These are phyloP conservation scores for Drosophila burlai DNA, from an alignment of 1,140 invertebrate genomes.

Conservation along the genomic window DNA sequence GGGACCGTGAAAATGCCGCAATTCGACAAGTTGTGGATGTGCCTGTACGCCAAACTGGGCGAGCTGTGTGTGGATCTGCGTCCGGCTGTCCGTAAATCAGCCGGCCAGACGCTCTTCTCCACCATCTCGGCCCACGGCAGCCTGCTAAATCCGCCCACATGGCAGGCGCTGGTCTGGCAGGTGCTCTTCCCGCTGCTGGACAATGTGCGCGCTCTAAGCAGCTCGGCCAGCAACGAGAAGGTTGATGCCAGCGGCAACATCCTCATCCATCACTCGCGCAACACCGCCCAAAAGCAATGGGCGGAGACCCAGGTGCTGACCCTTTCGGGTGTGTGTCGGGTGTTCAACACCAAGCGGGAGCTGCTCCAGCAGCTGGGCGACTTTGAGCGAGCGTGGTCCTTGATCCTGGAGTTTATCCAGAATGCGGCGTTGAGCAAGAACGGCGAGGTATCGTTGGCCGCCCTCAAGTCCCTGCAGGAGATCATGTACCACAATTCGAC, in stretches of 20 bases:
- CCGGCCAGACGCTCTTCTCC: slow-evolving; percentile 98
- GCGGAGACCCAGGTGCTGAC: slow-evolving; percentile 96
- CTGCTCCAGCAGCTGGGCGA: slow-evolving; percentile 94
- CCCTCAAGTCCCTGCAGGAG: slow-evolving; percentile 98
- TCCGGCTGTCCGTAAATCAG: slow-evolving; percentile 98
- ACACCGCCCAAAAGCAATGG: slow-evolving; percentile 99
- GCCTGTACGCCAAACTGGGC: slow-evolving; percentile 93
- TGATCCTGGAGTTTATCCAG: slow-evolving; percentile 97
- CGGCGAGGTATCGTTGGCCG: slow-evolving; percentile 97
- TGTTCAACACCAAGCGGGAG: slow-evolving; percentile 96
- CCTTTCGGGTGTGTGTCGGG: slow-evolving; percentile 88
- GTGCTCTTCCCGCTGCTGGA: slow-evolving; percentile 98
- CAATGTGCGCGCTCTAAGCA: slow-evolving; percentile 95
- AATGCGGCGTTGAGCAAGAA: slow-evolving; percentile 95
- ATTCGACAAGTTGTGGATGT: slow-evolving; percentile 98
- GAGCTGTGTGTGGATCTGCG: slow-evolving; percentile 97
- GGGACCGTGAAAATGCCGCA: slow-evolving; percentile 93
- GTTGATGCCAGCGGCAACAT: slow-evolving; percentile 97
- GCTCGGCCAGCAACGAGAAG: slow-evolving; percentile 96
- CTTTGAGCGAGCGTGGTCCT: slow-evolving; percentile 96
- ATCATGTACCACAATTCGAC: slow-evolving; percentile 88
- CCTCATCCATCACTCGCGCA: slow-evolving; percentile 98
- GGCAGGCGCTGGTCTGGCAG: slow-evolving; percentile 95
- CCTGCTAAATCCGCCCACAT: slow-evolving; percentile 93
- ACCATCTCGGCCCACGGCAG: slow-evolving; percentile 98